These are phyloP conservation scores for Crypturellus tataupa DNA, from an alignment of 2,797 vertebrate genomes.

Conservation along the genomic window DNA sequence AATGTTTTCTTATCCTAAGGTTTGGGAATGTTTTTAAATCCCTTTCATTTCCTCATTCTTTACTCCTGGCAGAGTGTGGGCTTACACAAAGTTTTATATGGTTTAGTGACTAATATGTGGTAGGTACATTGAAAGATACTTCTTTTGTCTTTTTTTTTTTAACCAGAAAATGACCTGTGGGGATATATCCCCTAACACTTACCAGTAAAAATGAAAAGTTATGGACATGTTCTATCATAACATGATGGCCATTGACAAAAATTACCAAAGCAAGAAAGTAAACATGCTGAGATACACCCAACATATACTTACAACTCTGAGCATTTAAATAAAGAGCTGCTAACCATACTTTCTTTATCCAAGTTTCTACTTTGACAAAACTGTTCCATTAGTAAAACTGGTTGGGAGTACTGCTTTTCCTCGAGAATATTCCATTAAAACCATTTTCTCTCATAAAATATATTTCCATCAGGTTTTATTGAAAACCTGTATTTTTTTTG, in stretches of 20 bases:
- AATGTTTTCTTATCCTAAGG: background rate
- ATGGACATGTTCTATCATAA: background rate
- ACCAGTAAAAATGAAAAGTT: background rate
- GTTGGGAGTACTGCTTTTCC: background rate
- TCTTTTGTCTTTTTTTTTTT: conserved; percentile 51
- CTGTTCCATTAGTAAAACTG: background rate
- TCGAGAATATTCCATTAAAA: background rate
- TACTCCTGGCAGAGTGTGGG: background rate
- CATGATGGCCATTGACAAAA: background rate
- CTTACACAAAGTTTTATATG: conserved; percentile 8
- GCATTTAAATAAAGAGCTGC: background rate
- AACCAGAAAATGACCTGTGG: conserved; percentile 47
- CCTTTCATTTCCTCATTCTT: conserved; percentile 63
- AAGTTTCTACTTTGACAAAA: background rate
- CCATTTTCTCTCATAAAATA: background rate
- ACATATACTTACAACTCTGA: background rate
- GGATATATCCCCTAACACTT: background rate
- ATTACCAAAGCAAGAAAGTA: background rate
- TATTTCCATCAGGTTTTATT: background rate
- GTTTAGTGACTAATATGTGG: background rate
- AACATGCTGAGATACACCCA: background rate
- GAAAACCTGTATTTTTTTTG: background rate
- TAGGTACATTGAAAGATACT: conserved; percentile 5
- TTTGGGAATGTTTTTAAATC: background rate
- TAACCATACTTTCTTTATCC: background rate